Evolutionary conservation across 2,888 invertebrate genomes (phyloP), one percentile per base, ranked within the genome.

Genomic region (Philaethria dido): DNA sequence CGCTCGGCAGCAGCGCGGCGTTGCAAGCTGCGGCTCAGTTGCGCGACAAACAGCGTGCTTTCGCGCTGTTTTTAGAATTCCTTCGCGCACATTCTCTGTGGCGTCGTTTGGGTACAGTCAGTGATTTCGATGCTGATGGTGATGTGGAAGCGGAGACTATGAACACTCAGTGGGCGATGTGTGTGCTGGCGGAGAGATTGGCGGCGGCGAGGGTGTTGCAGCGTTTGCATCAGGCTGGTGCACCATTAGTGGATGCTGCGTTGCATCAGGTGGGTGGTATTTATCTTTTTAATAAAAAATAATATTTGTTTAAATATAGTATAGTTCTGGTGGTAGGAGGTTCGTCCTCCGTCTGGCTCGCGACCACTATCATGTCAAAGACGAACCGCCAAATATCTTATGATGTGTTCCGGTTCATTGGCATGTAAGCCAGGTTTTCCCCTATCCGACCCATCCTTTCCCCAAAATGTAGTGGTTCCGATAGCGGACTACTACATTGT

Each of bases 1-100:
- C 94, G 60, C 87, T 96, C 36, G 96, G 96, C 68, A 95, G 95
- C 80, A 96, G 96, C 0, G 94, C 94, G 18, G 97, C 98, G 2
- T 94, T 98, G 91, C 97, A 98, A 85, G 95, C 98, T 68, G 88
- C 95, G 0, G 96, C 96, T 71, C 98, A 99, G 83, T 89, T 99
- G 64, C 95, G 96, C 73, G 98, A 98, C 83, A 99, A 99, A 88
- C 96, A 95, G 80, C 94, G 95, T 78, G 98, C 97, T 0, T 93
- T 97, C 74, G 93, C 95, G 69, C 93, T 97, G 69, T 97, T 95
- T 80, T 86, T 97, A 2, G 94, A 94, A 66, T 98, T 98, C 86
- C 86, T 97, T 61, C 94, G 95, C 75, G 94, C 95, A 52, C 91
- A 94, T 39, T 93, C 94, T 0, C 88, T 96, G 36, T 95, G 95